phyloP scores from a whole-genome alignment of 1,140 invertebrate species.

The Trialeurodes vaporariorum region DNA sequence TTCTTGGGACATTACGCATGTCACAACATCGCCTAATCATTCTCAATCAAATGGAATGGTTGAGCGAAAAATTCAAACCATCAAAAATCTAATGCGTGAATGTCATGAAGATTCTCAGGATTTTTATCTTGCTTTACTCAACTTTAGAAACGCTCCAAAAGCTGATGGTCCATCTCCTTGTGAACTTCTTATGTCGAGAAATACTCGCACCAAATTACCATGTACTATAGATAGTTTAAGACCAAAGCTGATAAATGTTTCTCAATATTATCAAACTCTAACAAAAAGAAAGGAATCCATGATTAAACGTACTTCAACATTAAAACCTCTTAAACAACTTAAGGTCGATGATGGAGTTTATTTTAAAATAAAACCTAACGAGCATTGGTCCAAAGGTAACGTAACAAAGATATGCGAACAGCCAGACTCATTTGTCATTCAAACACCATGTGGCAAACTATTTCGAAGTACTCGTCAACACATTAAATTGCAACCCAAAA shows the following conservation, averaged over 20 bases:
- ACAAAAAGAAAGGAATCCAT: neutral
- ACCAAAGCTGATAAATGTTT: neutral
- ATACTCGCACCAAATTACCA: neutral
- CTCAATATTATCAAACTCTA: neutral
- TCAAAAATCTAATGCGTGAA: constrained; percentile 32
- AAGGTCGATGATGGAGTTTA: neutral
- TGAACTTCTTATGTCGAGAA: neutral
- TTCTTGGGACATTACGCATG: constrained; percentile 33
- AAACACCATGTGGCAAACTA: neutral
- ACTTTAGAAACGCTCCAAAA: constrained; percentile 8
- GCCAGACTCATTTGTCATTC: neutral
- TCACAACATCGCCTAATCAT: constrained; percentile 31
- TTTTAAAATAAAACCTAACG: neutral
- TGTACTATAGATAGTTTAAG: neutral
- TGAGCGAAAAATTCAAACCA: constrained; percentile 31
- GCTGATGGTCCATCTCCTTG: neutral
- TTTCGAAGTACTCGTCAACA: neutral
- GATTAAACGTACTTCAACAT: neutral
- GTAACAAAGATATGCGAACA: neutral
- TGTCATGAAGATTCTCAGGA: constrained; percentile 10
- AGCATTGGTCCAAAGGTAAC: neutral
- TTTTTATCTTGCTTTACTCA: constrained; percentile 12
- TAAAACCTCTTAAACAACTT: neutral
- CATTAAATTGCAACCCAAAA: neutral
- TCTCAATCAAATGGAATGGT: constrained; percentile 32